phyloP scores from a whole-genome alignment of 1,140 invertebrate genomes.

The Orchestia grillus region DNA sequence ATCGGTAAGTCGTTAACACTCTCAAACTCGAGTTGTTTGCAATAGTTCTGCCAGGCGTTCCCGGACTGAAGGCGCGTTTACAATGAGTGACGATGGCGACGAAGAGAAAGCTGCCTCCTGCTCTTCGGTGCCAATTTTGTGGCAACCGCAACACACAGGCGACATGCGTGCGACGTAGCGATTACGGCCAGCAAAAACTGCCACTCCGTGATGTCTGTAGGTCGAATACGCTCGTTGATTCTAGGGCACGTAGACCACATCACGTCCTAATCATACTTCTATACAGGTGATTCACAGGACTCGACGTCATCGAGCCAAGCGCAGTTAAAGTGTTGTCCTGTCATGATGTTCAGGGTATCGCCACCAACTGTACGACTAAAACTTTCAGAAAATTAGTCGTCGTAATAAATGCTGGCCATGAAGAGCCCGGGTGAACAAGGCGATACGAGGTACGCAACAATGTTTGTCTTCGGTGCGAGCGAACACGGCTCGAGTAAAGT shows the following conservation, averaged over 20 bases:
- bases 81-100: background rate
- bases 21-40: background rate
- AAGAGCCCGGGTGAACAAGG: background rate
- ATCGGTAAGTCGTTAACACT: background rate
- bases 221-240: background rate
- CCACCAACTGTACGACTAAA: background rate
- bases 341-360: too few relatives aligned
- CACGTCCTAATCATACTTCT: background rate
- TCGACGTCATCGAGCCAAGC: background rate
- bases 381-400: background rate
- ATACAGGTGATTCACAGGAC: background rate
- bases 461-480: background rate
- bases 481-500: background rate
- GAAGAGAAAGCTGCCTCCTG: background rate
- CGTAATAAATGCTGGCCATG: background rate
- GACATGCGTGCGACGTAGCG: background rate
- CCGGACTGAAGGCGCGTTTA: background rate
- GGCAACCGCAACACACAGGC: background rate
- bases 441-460: background rate
- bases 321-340: background rate
- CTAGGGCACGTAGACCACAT: background rate
- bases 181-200: background rate
- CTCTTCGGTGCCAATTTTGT: background rate
- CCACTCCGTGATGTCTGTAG: background rate
- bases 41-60: background rate